Percentiles rank a stretch among this genome's conserved stretches.
These are phyloP conservation scores for Clunio marinus DNA, from an alignment of 2,888 invertebrate species.

Conservation along the genomic window DNA sequence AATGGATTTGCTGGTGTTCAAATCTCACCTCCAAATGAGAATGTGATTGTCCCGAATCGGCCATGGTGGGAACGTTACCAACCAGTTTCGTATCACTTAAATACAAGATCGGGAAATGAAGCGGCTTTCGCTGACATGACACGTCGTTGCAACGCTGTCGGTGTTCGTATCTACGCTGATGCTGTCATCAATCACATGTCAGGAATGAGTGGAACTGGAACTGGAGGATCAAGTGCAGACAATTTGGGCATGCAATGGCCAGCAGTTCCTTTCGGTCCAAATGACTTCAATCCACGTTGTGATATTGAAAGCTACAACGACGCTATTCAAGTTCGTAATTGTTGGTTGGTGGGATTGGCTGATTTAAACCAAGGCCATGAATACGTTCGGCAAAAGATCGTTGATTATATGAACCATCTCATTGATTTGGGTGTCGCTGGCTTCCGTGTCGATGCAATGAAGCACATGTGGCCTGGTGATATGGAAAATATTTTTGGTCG, in stretches of 20 bases:
- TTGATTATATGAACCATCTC: constrained; percentile 49
- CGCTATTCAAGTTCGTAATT: constrained; percentile 61
- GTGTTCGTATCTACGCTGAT: constrained; percentile 80
- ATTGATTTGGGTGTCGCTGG: constrained; percentile 76
- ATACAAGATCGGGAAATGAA: constrained; percentile 73
- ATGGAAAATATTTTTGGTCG: constrained; percentile 53
- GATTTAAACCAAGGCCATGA: constrained; percentile 68
- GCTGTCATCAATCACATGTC: constrained; percentile 82
- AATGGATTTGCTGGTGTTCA: constrained; percentile 71
- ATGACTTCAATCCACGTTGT: constrained; percentile 57
- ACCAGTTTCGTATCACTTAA: constrained; percentile 72
- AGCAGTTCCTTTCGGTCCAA: constrained; percentile 55
- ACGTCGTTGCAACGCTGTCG: constrained; percentile 69
- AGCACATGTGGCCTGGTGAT: constrained; percentile 66
- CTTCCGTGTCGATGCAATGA: constrained; percentile 75
- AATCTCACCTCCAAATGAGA: constrained; percentile 73
- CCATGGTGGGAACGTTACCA: constrained; percentile 68
- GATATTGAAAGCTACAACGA: constrained; percentile 54
- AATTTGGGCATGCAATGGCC: constrained; percentile 53
- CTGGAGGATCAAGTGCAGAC: constrained; percentile 51
- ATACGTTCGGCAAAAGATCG: constrained; percentile 61
- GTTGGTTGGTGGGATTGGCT: constrained; percentile 65
- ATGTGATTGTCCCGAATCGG: constrained; percentile 54
- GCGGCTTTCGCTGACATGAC: constrained; percentile 71
- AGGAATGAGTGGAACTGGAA: constrained; percentile 49